Percentiles rank a stretch among this genome's conserved stretches.
Evolutionary conservation across 2,797 vertebrate genomes (phyloP).

Genomic region (Schizopygopsis malacanthus): DNA sequence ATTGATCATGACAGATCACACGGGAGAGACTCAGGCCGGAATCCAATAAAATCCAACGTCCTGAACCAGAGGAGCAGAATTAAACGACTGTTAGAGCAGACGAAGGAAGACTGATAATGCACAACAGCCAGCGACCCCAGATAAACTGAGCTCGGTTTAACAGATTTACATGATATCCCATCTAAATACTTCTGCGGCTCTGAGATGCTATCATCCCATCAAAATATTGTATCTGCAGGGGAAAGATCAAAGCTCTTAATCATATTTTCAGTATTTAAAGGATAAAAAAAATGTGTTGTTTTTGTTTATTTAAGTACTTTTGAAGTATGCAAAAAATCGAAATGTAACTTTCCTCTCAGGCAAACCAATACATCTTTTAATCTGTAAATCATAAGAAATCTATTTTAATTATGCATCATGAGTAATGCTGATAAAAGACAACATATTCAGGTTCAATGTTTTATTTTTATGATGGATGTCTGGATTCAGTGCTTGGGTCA

Average conservation of each 20-base stretch:
- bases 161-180: conserved; percentile 18
- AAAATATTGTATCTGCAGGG: conserved; percentile 2
- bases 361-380: conserved; percentile 36
- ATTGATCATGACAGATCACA: conserved; percentile 77
- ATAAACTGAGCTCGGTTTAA: conserved; percentile 21
- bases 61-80: conserved; percentile 54
- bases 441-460: not conserved
- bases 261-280: conserved; percentile 24
- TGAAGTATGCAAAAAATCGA: conserved; percentile 27
- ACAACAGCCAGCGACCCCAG: conserved; percentile 34
- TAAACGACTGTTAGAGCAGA: conserved; percentile 46
- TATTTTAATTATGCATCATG: conserved; percentile 1
- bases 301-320: conserved; percentile 31
- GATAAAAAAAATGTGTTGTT: conserved; percentile 19
- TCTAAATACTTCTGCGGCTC: conserved; percentile 17
- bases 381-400: conserved; percentile 23
- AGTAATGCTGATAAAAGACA: not conserved
- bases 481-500: not conserved
- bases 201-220: conserved; percentile 31
- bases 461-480: conserved; percentile 21
- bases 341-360: conserved; percentile 34
- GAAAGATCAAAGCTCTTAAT: conserved; percentile 37
- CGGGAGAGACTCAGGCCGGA: conserved; percentile 50
- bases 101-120: conserved; percentile 39
- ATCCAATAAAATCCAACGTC: conserved; percentile 49